These are phyloP conservation scores for Bufotes viridis DNA, from an alignment of 2,797 vertebrate species.

Conservation along the genomic window DNA sequence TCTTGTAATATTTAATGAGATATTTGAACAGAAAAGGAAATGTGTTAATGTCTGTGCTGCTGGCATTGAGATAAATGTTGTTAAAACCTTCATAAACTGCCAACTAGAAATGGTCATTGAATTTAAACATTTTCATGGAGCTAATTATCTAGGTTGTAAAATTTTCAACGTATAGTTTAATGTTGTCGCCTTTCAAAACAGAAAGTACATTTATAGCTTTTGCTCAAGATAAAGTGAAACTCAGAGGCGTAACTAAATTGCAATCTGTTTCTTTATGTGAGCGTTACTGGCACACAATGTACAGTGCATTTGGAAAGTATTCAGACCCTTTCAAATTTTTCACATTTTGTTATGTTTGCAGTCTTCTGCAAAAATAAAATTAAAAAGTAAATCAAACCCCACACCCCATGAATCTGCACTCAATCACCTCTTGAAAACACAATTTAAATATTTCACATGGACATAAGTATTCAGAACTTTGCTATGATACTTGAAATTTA, in stretches of 20 bases:
- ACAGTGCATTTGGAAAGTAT: not conserved
- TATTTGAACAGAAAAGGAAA: not conserved
- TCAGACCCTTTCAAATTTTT: no score
- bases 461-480: no score
- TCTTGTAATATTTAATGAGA: not conserved
- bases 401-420: no score
- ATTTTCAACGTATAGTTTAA: conserved; percentile 18
- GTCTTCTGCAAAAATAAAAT: no score
- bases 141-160: conserved; percentile 34
- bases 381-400: no score
- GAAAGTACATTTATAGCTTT: conserved; percentile 15
- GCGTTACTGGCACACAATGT: not conserved
- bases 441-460: no score
- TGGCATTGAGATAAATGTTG: conserved; percentile 7
- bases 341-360: no score
- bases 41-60: conserved; percentile 16
- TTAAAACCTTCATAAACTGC: not conserved
- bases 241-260: not conserved
- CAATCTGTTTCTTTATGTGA: conserved; percentile 3
- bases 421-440: no score
- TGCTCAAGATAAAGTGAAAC: not conserved
- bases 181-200: conserved; percentile 15
- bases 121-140: conserved; percentile 28
- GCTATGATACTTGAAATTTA: no score
- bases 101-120: conserved; percentile 31